Percentiles rank a stretch among this genome's conserved stretches.
These are phyloP conservation scores for Holocentrus rufus DNA, from an alignment of 2,797 vertebrate species.

Conservation along the genomic window DNA sequence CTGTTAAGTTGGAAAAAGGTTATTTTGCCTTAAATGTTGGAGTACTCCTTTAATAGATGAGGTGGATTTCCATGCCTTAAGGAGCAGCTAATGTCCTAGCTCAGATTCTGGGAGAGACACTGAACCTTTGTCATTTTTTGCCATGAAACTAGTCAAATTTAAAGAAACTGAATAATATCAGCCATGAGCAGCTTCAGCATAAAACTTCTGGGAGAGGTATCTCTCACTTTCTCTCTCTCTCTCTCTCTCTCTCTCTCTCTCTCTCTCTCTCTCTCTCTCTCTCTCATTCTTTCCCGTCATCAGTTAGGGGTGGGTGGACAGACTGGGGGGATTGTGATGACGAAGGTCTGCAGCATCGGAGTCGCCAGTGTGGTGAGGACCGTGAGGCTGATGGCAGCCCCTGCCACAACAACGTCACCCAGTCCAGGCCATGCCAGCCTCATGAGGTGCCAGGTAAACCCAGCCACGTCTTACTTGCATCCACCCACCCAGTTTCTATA, in stretches of 20 bases:
- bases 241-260: background rate
- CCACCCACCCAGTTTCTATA: too few relatives aligned
- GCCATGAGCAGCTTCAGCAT: too few relatives aligned
- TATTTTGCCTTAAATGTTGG: too few relatives aligned
- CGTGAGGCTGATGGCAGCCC: slow-evolving; percentile 79
- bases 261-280: slow-evolving; percentile 10
- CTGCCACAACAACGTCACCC: slow-evolving; percentile 87
- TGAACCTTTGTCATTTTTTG: too few relatives aligned
- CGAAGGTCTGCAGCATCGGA: slow-evolving; percentile 82
- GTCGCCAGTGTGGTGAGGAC: slow-evolving; percentile 81
- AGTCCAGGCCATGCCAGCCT: slow-evolving; percentile 84
- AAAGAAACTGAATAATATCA: too few relatives aligned
- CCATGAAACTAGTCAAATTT: too few relatives aligned
- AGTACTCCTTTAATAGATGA: too few relatives aligned
- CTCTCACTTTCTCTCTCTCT: slow-evolving; percentile 13
- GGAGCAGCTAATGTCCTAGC: too few relatives aligned
- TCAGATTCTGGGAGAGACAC: too few relatives aligned
- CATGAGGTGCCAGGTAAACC: slow-evolving; percentile 88
- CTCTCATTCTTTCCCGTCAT: background rate
- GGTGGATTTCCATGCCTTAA: too few relatives aligned
- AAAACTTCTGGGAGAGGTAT: background rate
- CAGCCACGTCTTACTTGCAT: background rate
- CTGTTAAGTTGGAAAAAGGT: too few relatives aligned
- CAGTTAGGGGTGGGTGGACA: slow-evolving; percentile 89
- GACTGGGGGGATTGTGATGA: slow-evolving; percentile 87